Evolutionary conservation across 2,797 vertebrate species (phyloP).

Genomic region (Gouania willdenowi): DNA sequence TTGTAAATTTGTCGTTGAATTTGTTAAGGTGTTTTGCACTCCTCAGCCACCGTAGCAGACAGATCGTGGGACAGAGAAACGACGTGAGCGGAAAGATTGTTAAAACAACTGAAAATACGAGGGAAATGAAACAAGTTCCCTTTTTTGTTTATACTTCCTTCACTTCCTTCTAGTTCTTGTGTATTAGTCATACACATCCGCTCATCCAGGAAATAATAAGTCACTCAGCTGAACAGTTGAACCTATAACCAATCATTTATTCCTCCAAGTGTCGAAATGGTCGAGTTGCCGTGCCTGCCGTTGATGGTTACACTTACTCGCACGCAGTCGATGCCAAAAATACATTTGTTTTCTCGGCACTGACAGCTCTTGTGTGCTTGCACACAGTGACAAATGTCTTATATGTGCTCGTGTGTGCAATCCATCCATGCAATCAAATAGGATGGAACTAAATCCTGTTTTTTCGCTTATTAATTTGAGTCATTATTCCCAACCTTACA

Average conservation of each 20-base stretch:
- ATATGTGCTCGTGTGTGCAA: conserved; percentile 33
- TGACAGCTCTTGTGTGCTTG: conserved; percentile 9
- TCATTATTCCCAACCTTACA: conserved; percentile 34
- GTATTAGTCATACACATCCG: conserved; percentile 18
- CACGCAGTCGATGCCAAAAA: neutral
- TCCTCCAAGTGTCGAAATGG: neutral
- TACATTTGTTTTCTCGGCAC: neutral
- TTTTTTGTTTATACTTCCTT: conserved; percentile 6
- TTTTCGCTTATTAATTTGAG: conserved; percentile 35
- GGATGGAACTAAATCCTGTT: conserved; percentile 50
- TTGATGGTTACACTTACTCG: neutral
- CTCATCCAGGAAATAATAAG: conserved; percentile 9
- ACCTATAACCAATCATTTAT: conserved; percentile 1
- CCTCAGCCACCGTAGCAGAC: conserved; percentile 20
- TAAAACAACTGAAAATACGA: conserved; percentile 33
- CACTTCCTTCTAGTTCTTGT: no score
- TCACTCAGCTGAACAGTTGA: conserved; percentile 2
- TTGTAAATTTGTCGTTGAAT: no score
- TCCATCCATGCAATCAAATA: conserved; percentile 45
- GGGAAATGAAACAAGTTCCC: conserved; percentile 14
- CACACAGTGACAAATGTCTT: conserved; percentile 28
- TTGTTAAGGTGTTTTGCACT: no score
- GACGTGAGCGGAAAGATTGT: conserved; percentile 28
- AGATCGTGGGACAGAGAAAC: conserved; percentile 4
- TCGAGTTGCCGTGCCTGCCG: neutral